Percentiles rank a stretch among this genome's conserved stretches.
Evolutionary conservation across 1,140 invertebrate species (phyloP).

Genomic region (Varroa destructor): DNA sequence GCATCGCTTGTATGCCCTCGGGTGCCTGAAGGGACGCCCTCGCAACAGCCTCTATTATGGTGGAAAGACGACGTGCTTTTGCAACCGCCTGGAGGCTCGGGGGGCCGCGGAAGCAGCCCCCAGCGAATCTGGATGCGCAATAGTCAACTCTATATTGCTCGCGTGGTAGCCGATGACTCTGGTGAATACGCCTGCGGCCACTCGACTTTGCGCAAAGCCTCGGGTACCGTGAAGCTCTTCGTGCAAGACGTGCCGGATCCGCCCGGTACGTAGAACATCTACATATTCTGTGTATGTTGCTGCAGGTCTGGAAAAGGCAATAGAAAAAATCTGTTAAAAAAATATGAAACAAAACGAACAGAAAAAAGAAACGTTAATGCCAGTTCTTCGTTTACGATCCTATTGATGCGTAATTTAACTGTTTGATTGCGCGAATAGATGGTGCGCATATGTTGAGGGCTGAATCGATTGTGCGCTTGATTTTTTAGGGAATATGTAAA

Average conservation of each 20-base stretch:
- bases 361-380: too few species aligned
- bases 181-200: conserved; percentile 20
- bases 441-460: too few species aligned
- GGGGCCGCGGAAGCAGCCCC: not conserved
- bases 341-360: too few species aligned
- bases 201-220: not conserved
- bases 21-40: not conserved
- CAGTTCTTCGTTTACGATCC: too few species aligned
- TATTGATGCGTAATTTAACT: too few species aligned
- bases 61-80: conserved; percentile 24
- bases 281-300: too few species aligned
- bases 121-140: conserved; percentile 25
- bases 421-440: too few species aligned
- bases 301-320: too few species aligned
- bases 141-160: conserved; percentile 15
- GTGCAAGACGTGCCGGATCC: conserved; percentile 28
- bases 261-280: conserved; percentile 3
- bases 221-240: conserved; percentile 25
- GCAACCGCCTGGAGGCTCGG: not conserved
- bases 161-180: conserved; percentile 12
- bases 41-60: conserved; percentile 2
- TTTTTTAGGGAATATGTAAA: too few species aligned
- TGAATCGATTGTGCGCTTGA: too few species aligned
- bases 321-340: too few species aligned
- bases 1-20: conserved; percentile 25